Base-by-base conservation (phyloP, 2,113 vertebrate genomes). In the Pachyramphus minor region DNA sequence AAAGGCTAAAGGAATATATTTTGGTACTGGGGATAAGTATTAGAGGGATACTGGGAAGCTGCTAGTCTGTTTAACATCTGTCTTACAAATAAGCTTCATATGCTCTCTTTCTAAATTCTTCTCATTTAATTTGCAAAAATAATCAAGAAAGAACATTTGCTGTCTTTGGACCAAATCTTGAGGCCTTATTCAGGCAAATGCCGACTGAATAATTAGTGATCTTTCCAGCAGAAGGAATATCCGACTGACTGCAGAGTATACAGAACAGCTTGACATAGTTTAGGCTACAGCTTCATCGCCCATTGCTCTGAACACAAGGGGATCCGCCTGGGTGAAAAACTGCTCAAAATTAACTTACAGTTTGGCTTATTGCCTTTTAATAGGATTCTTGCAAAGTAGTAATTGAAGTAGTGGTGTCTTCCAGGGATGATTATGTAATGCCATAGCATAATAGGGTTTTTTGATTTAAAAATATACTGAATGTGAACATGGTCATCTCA, bases 41-140 rank as follows among this genome's bases (percentile, higher is more conserved):
- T 94, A 96, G 90, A 96, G 81, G 91, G 94, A 95, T 96, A 75
- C 75, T 94, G 86, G 93, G 95, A 96, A 95, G 95, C 95, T 96
- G 93, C 74, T 96, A 96, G 95, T 91, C 95, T 84, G 85, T 95
- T 94, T 92, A 97, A 96, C 96, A 96, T 97, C 96, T 97, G 95
- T 96, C 95, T 97, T 96, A 96, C 93, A 96, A 97, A 97, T 96
- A 96, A 94, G 95, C 94, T 97, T 97, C 96, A 91, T 96, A 95
- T 96, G 95, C 68, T 96, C 85, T 96, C 95, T 93, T 95, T 95
- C 95, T 97, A 94, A 91, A 95, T 94, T 97, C 89, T 96, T 94
- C 92, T 87, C 93, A 25, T 95, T 90, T 91, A 94, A 94, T 93
- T 97, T 97, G 90, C 45, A 92, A 95, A 96, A 95, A 83, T 86